phyloP scores from a whole-genome alignment of 2,113 vertebrate genomes.

The Callochromis pleurospilus region DNA sequence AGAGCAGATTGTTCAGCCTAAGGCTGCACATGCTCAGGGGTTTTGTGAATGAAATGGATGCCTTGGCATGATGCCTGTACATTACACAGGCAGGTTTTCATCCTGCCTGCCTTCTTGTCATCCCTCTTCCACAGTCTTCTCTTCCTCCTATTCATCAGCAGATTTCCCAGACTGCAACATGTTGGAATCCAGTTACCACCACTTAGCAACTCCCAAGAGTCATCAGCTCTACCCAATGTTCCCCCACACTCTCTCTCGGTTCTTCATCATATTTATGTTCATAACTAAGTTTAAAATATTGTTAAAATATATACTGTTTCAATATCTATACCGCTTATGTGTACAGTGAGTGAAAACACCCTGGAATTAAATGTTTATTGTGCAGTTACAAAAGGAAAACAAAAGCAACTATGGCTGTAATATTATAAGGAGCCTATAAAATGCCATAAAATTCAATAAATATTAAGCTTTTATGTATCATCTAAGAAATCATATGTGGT shows the following conservation, averaged over 20 bases:
- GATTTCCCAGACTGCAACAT: conserved; percentile 65
- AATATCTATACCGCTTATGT: neutral
- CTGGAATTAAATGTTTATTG: neutral
- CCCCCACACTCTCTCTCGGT: neutral
- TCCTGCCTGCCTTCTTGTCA: conserved; percentile 13
- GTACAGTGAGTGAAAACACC: neutral
- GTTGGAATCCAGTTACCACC: conserved; percentile 63
- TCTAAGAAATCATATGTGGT: neutral
- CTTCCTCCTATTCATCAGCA: conserved; percentile 56
- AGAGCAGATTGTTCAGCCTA: conserved; percentile 22
- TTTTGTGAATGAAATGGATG: conserved; percentile 71
- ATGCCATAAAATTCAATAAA: neutral
- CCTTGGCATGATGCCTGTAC: conserved; percentile 32
- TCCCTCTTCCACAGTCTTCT: conserved; percentile 9
- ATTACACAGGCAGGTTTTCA: conserved; percentile 27
- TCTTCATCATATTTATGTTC: neutral
- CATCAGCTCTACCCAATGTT: neutral
- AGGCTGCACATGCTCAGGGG: conserved; percentile 31
- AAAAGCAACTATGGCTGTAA: neutral
- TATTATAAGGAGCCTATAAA: neutral
- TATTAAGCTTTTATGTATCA: neutral
- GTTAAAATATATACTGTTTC: neutral
- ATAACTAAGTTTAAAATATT: neutral
- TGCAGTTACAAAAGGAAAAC: neutral
- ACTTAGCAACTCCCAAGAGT: conserved; percentile 58